Base-by-base conservation (phyloP, 2,888 invertebrate genomes). In the Sinopyrophorus schimmeli region DNA sequence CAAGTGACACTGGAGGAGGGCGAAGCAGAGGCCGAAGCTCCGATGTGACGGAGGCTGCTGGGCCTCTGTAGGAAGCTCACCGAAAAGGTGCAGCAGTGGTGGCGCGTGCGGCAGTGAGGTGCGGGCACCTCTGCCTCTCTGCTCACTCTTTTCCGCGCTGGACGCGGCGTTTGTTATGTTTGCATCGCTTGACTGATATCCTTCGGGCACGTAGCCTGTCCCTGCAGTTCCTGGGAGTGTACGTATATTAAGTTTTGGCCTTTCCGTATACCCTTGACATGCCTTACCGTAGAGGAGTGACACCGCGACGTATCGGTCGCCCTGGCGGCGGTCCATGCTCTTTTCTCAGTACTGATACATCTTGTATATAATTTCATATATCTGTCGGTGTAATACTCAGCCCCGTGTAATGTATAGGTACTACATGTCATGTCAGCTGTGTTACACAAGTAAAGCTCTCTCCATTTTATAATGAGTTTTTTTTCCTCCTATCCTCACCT, bases 11-110 rank as follows among this genome's bases (percentile, higher is more conserved):
- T 92, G 68, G 92, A 93, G 74, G 91, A 92, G 72, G 89, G 89
- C 55, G 87, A 72, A 67, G 75, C 75, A 68, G 80, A 75, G 64
- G 77, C 68, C 69, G 79, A 76, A 72, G 80, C 80, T 80, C 89
- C 89, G 75, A 91, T 91, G 87, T 91, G 90, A 91, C 90, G 89
- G 89, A 89, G 89, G 86, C 84, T 90, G 79, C 81, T 87, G 76
- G 88, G 89, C 80, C 85, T 90, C 78, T 91, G 87, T 80, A 88
- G 86, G 80, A 90, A 89, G 83, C 82, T 91, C 79, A 84, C 87
- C 77, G 89, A 89, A 78, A 89, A 87, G 78, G 85, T 88, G 79
- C 89, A 89, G 80, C 87, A 85, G 77, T 89, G 89, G 87, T 89
- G 89, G 87, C 86, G 86, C 76, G 83, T 87, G 77, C 86, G 87